These are phyloP conservation scores for Cydia amplana DNA, from an alignment of 1,140 invertebrate species.

Conservation along the genomic window DNA sequence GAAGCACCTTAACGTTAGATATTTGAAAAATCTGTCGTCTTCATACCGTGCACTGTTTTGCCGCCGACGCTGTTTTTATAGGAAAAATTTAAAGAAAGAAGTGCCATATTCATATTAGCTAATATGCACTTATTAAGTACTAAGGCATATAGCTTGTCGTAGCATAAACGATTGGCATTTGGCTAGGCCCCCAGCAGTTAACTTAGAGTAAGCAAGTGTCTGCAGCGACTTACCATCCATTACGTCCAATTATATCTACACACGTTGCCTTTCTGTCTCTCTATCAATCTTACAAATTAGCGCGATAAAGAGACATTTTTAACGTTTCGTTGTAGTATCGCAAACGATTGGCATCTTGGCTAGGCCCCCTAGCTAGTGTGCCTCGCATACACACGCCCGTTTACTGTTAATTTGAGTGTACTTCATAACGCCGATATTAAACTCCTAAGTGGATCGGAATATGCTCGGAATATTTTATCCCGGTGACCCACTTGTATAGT, in stretches of 20 bases:
- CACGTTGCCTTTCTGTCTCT: no score
- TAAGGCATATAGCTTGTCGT: no score
- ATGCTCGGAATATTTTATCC: background rate
- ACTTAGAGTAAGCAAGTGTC: no score
- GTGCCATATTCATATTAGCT: background rate
- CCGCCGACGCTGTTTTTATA: background rate
- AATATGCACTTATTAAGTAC: background rate
- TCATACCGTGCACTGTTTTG: conserved; percentile 1
- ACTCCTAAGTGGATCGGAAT: background rate
- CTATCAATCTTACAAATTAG: no score
- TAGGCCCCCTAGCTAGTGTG: background rate
- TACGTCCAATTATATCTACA: no score
- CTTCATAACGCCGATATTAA: conserved; percentile 7
- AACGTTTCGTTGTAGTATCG: no score
- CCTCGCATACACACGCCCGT: background rate
- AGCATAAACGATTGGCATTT: no score
- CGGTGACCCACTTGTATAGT: background rate
- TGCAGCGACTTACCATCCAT: no score
- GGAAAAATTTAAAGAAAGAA: background rate
- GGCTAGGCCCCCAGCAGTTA: no score
- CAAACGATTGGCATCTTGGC: no score
- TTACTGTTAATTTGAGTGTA: conserved; percentile 13
- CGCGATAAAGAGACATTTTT: no score
- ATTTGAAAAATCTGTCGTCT: conserved; percentile 2
- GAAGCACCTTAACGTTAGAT: conserved; percentile 4